Conservation (phyloP, 2,113 vertebrate species). For the Podiceps cristatus region DNA sequence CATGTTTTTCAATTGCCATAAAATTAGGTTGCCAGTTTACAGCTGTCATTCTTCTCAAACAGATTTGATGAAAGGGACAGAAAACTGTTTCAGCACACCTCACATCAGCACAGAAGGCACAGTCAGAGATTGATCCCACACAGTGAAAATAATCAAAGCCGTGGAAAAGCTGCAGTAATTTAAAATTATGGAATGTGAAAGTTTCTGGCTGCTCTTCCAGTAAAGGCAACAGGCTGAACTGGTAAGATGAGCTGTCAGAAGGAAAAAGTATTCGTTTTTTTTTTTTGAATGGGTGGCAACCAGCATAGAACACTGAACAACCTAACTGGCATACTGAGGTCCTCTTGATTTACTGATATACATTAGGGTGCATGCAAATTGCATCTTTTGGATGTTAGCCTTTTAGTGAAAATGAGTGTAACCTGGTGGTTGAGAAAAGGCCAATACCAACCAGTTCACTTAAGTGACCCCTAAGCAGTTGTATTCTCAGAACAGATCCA, state of each 20-base stretch:
- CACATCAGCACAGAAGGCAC: not conserved
- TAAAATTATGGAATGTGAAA: not conserved
- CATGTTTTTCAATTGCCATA: not conserved
- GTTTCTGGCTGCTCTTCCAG: not conserved
- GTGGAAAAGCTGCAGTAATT: not conserved
- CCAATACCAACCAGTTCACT: not conserved
- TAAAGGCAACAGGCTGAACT: not conserved
- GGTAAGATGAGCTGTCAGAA: not conserved
- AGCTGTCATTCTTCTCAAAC: constrained; percentile 7
- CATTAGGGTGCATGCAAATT: not conserved
- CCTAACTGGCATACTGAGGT: not conserved
- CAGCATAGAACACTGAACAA: not conserved
- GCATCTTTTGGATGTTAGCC: not conserved
- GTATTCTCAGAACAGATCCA: not conserved
- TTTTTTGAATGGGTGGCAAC: not conserved
- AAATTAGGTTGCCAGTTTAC: constrained; percentile 21
- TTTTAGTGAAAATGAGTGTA: not conserved
- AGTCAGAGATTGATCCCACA: not conserved
- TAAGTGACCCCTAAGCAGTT: not conserved
- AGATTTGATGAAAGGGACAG: not conserved
- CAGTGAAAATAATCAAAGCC: not conserved
- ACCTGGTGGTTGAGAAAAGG: not conserved
- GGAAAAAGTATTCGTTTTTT: not conserved
- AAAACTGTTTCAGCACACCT: not conserved
- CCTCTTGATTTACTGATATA: not conserved